Conservation (phyloP, 2,113 vertebrate genomes). For the Corythoichthys haematopterus region DNA sequence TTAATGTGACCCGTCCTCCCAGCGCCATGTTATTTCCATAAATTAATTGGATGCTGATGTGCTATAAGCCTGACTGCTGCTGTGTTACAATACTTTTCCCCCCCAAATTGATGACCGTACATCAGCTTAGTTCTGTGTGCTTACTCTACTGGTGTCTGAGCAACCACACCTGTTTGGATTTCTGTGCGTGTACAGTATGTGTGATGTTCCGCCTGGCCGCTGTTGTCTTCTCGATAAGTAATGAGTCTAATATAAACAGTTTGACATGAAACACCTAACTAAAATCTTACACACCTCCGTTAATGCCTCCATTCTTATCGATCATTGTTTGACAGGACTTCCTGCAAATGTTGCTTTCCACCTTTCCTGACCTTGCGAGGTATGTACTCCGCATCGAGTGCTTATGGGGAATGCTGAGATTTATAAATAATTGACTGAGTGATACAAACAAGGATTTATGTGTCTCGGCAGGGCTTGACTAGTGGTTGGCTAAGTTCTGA, state of each 20-base stretch:
- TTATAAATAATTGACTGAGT: slow-evolving; percentile 49
- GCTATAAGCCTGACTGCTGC: slow-evolving; percentile 14
- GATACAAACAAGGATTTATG: slow-evolving; percentile 3
- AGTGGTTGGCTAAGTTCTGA: slow-evolving; percentile 7
- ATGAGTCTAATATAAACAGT: slow-evolving; percentile 60
- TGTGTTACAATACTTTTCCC: slow-evolving; percentile 23
- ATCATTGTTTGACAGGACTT: slow-evolving; percentile 79
- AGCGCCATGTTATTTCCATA: slow-evolving; percentile 29
- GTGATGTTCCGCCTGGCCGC: slow-evolving; percentile 58
- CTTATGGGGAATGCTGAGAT: slow-evolving; percentile 32
- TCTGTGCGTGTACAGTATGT: slow-evolving; percentile 12
- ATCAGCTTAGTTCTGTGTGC: slow-evolving; percentile 33
- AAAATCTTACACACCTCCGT: slow-evolving; percentile 37
- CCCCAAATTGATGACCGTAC: slow-evolving; percentile 20
- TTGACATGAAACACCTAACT: slow-evolving; percentile 51
- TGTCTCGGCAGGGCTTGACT: slow-evolving; percentile 12
- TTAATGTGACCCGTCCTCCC: slow-evolving; percentile 31
- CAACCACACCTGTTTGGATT: slow-evolving; percentile 52
- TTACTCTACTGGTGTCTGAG: slow-evolving; percentile 48
- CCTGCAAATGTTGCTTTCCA: slow-evolving; percentile 83
- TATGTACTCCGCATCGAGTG: slow-evolving; percentile 69
- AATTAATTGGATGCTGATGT: slow-evolving; percentile 39
- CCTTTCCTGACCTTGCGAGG: slow-evolving; percentile 79
- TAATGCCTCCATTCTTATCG: slow-evolving; percentile 29
- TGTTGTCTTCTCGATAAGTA: slow-evolving; percentile 51